Evolutionary conservation across 2,113 vertebrate species (phyloP).

Genomic region (Eulemur macaco): DNA sequence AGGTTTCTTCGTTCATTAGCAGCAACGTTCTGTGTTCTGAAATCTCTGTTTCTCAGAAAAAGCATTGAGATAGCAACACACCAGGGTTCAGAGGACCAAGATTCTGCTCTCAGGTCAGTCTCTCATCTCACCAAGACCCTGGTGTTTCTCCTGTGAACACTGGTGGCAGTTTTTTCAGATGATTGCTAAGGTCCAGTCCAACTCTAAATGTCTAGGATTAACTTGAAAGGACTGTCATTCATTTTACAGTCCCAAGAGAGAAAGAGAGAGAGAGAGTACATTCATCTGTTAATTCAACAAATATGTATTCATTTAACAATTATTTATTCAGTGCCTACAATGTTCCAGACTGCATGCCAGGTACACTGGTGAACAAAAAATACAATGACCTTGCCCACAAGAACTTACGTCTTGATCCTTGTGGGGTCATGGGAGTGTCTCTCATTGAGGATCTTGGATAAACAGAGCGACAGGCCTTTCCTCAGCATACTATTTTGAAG

Average conservation of each 20-base stretch:
- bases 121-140: neutral
- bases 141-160: neutral
- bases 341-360: neutral
- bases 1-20: constrained; percentile 20
- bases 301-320: neutral
- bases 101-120: neutral
- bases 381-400: neutral
- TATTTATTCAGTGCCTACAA: neutral
- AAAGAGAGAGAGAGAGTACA: neutral
- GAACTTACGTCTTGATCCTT: neutral
- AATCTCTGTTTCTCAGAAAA: constrained; percentile 41
- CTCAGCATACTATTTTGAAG: neutral
- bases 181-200: neutral
- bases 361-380: neutral
- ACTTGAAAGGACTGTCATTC: neutral
- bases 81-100: neutral
- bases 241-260: neutral
- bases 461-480: neutral
- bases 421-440: neutral
- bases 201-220: neutral
- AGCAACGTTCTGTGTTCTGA: neutral
- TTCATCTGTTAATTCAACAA: neutral
- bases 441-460: neutral
- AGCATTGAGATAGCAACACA: neutral
- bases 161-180: neutral